Evolutionary conservation across 2,113 vertebrate genomes (phyloP), one percentile per base, ranked within the genome.

Genomic region (Tragulus kanchil): DNA sequence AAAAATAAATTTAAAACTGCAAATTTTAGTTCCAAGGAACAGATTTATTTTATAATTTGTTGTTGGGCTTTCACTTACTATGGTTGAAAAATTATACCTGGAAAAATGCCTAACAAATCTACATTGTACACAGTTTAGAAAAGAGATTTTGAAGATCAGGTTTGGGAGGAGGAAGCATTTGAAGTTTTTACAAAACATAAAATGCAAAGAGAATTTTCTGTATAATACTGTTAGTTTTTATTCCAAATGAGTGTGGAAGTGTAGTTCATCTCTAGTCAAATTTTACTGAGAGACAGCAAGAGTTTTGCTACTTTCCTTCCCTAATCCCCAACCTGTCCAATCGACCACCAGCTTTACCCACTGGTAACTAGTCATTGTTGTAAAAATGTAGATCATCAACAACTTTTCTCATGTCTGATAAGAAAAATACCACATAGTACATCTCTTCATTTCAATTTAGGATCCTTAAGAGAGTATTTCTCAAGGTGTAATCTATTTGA

Each of bases 161-260:
- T 92, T 62, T 87, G 78, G 21, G 83, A 94, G 86, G 21, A 96
- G 26, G 59, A 92, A 96, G 58, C 69, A 77, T 71, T 86, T 77
- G 62, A 91, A 92, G 48, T 25, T 82, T 97, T 87, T 92, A 89
- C 77, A 94, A 73, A 79, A 45, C 56, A 79, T 84, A 78, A 77
- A 62, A 65, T 65, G 65, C 64, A 88, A 92, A 90, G 75, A 81
- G 42, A 85, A 81, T 91, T 92, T 89, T 16, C 48, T 23, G 25
- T 93, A 13, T 78, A 83, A 90, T 45, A 86, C 45, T 91, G 26
- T 58, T 83, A 93, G 58, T 64, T 64, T 90, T 93, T 78, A 13
- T 81, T 28, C 15, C 13, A 82, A 89, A 61, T 62, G 52, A 83
- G 11, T 81, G 26, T 84, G 84, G 23, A 92, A 75, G 36, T 85